A percentile compares a stretch with the other conserved stretches of the same genome.
Evolutionary conservation across 2,797 vertebrate genomes (phyloP).

Genomic region (Sphaeramia orbicularis): DNA sequence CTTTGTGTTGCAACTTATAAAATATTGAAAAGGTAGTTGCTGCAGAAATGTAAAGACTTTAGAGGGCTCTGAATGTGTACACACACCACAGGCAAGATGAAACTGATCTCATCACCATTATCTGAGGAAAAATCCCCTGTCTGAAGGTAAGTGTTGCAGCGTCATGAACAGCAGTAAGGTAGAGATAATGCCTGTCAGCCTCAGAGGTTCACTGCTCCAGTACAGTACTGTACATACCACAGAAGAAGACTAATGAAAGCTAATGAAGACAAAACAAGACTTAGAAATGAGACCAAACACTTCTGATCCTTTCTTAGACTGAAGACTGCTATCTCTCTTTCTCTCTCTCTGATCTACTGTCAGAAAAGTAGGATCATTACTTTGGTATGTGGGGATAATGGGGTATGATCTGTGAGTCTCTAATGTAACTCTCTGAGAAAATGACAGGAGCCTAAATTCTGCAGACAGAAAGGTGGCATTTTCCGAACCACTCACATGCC

Average conservation of each 20-base stretch:
- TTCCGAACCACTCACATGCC: conserved; percentile 2
- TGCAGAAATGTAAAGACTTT: conserved; percentile 15
- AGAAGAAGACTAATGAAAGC: too few relatives aligned
- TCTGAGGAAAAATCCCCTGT: conserved; percentile 10
- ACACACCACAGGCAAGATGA: conserved; percentile 50
- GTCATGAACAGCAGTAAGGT: conserved; percentile 3
- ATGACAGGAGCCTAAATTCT: conserved; percentile 10
- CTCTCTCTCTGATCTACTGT: conserved; percentile 17
- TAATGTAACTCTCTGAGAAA: conserved; percentile 19
- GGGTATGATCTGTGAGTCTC: conserved; percentile 36
- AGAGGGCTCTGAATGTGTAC: conserved; percentile 43
- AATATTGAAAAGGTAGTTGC: conserved; percentile 6
- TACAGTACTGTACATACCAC: background rate
- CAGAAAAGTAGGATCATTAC: conserved; percentile 36
- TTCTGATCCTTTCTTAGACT: conserved; percentile 30
- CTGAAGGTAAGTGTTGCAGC: conserved; percentile 1
- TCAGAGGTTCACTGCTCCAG: conserved; percentile 3
- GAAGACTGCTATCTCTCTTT: background rate
- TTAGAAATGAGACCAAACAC: background rate
- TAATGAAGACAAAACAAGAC: background rate
- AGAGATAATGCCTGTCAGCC: conserved; percentile 14
- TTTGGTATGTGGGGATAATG: conserved; percentile 45
- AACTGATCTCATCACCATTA: conserved; percentile 5
- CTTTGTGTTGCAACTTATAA: conserved; percentile 11
- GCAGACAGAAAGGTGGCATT: conserved; percentile 20